Evolutionary conservation across 1,140 invertebrate genomes (phyloP).

Genomic region (Coboldia fuscipes): DNA sequence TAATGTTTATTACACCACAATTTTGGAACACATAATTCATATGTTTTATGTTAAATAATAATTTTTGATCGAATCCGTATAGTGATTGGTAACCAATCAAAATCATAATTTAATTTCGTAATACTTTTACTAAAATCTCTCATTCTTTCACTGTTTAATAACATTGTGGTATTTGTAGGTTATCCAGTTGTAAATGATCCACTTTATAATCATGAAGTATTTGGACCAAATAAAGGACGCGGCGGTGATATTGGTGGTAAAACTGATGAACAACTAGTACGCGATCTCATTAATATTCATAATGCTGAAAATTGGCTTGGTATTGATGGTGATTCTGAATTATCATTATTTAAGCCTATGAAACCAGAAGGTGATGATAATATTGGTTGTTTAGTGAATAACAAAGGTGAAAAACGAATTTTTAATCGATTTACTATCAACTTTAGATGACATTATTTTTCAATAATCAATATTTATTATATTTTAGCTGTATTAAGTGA

Average conservation of each 20-base stretch:
- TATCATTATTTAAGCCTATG: constrained; percentile 47
- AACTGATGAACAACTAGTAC: constrained; percentile 71
- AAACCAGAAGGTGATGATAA: constrained; percentile 40
- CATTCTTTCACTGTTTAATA: too few relatives aligned
- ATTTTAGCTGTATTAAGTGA: constrained; percentile 15
- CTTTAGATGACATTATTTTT: background rate
- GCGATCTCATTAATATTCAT: constrained; percentile 75
- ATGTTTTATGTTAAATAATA: too few relatives aligned
- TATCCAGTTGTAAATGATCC: constrained; percentile 95
- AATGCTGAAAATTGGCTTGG: constrained; percentile 86
- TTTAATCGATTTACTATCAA: background rate
- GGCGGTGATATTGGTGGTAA: constrained; percentile 80
- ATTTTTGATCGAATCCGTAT: too few relatives aligned
- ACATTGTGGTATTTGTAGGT: too few relatives aligned
- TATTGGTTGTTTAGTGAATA: constrained; percentile 14
- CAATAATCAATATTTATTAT: background rate
- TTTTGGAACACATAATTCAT: too few relatives aligned
- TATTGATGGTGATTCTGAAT: constrained; percentile 69
- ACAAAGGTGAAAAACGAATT: constrained; percentile 12
- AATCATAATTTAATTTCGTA: too few relatives aligned
- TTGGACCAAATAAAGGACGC: constrained; percentile 80
- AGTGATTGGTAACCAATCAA: too few relatives aligned
- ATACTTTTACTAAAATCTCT: too few relatives aligned
- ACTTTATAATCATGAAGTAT: constrained; percentile 81
- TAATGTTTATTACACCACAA: too few relatives aligned